Evolutionary conservation across 2,113 vertebrate species (phyloP), one percentile per base, ranked within the genome.

Genomic region (Hirundichthys speculiger): DNA sequence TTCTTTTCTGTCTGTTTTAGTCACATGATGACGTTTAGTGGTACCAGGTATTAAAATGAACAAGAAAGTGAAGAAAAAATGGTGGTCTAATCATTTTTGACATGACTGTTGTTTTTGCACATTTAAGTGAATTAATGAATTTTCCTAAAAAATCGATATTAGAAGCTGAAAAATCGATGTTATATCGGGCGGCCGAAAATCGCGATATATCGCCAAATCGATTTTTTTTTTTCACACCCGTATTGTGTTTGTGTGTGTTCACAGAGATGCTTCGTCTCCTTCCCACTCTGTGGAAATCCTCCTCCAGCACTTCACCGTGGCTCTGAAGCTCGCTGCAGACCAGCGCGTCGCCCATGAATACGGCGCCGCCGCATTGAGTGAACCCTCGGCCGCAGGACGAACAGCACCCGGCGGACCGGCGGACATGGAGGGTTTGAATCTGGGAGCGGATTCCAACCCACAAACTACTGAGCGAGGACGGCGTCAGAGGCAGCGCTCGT

Each of bases 261-360:
- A 52, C 84, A 96, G 93, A 55, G 62, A 82, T 15, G 30, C 63
- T 11, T 82, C 84, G 7, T 90, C 86, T 45, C 11, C 65, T 0
- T 55, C 89, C 74, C 90, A 92, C 14, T 80, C 69, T 60, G 65
- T 80, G 24, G 67, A 90, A 24, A 55, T 56, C 30, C 77, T 86
- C 58, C 92, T 82, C 74, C 67, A 67, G 24, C 94, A 94, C 80
- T 86, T 91, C 57, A 65, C 90, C 24, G 85, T 94, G 58, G 71
- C 92, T 58, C 88, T 95, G 87, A 82, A 86, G 49, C 84, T 98
- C 75, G 95, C 96, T 49, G 77, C 83, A 77, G 90, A 94, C 41
- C 95, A 93, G 58, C 86, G 97, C 56, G 87, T 80, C 13, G 82
- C 87, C 30, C 96, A 98, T 61, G 96, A 99, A 73, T 82, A 80